A percentile compares a stretch with the other conserved stretches of the same genome.
Evolutionary conservation across 2,888 invertebrate species (phyloP).

Genomic region (Thelaira solivaga): DNA sequence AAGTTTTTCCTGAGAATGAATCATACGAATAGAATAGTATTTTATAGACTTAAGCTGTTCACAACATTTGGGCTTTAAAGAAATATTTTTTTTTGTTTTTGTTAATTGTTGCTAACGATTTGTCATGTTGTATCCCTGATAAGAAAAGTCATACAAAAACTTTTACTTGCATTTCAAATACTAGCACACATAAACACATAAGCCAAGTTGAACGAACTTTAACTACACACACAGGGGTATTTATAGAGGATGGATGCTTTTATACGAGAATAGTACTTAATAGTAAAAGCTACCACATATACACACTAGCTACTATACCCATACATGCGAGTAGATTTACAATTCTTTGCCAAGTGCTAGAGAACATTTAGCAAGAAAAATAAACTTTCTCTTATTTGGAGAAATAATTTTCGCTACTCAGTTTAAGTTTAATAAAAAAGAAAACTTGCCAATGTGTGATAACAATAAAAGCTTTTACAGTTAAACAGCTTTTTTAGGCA

Average conservation of each 20-base stretch:
- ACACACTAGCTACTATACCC: no score
- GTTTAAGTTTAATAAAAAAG: no score
- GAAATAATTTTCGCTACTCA: neutral
- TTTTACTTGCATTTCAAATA: conserved; percentile 44
- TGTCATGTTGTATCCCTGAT: neutral
- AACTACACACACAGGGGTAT: conserved; percentile 43
- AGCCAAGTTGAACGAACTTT: conserved; percentile 59
- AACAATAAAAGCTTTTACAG: conserved; percentile 13
- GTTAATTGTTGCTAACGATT: neutral
- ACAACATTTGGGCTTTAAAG: no score
- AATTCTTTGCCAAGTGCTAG: neutral
- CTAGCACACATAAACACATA: neutral
- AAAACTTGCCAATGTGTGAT: neutral
- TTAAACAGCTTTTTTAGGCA: conserved; percentile 19
- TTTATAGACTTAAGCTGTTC: no score
- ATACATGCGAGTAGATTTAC: neutral
- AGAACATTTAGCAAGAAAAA: neutral
- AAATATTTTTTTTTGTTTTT: no score
- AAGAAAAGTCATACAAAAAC: conserved; percentile 4
- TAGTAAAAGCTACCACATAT: conserved; percentile 33
- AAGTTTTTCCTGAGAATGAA: no score
- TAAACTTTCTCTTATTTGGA: neutral
- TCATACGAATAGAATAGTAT: no score
- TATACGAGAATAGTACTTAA: neutral
- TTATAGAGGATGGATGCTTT: conserved; percentile 16